Base-by-base conservation (phyloP, 1,140 invertebrate genomes). In the Globodera ellingtonae region DNA sequence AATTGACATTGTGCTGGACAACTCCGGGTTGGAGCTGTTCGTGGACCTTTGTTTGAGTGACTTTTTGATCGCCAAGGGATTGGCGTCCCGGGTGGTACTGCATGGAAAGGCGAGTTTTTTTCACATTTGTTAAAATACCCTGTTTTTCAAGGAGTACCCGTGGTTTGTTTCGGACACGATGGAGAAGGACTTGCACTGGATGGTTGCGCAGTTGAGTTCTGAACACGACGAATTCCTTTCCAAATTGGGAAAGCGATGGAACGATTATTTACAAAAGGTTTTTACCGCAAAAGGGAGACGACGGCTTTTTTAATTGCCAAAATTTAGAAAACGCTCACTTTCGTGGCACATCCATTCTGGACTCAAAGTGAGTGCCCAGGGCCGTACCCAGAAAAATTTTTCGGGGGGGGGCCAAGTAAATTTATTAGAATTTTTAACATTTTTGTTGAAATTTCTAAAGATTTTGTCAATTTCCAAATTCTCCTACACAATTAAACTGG, bases 111-210 rank as follows among this genome's bases (percentile, higher is more conserved):
- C 91, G 66, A 65, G 44, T 24, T 24, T 52, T 52, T 10, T 52
- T 52, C 52, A 44, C 21, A n/a, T 52, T 73, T 65, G 8, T 62
- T 47, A 65, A 48, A 65, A 65, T 69, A 24, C 24, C 18, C 6
- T 18, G 6, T 62, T 62, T 62, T 62, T 82, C 78, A 71, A 86
- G 86, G 50, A 69, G 10, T 93, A 95, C 83, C 96, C 97, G 0
- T 99, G 97, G 97, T 99, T 95, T 90, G 93, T 99, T 2, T 98
- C 96, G 10, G 97, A 99, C 90, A 93, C 94, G 1, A 94, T 93
- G 8, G 84, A 84, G 24, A 86, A 90, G 7, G 97, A 98, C 91
- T 93, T 97, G 72, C 83, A 92, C 83, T 95, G 93, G 93, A 92
- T 92, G 0, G 80, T 92, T n/a, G 77, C 91, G 10, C 79, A 82